Conservation (phyloP, 2,113 vertebrate species). For the Microcebus murinus region DNA sequence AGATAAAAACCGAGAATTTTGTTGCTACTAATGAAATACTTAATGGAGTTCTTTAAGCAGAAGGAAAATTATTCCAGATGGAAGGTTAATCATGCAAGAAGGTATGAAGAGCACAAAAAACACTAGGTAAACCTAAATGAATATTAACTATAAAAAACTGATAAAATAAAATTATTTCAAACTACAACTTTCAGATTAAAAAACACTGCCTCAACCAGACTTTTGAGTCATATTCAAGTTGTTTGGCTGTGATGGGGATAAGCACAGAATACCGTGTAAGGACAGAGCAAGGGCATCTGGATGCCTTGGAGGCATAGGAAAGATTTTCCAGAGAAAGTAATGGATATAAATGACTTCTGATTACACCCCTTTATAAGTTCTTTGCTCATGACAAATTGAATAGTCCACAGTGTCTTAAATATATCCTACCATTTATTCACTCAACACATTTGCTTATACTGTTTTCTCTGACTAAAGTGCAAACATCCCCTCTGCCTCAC, state of each 20-base stretch:
- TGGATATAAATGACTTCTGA: not conserved
- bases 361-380: not conserved
- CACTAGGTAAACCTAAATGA: not conserved
- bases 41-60: not conserved
- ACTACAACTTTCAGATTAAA: not conserved
- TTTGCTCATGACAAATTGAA: not conserved
- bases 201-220: not conserved
- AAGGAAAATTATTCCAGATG: not conserved
- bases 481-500: not conserved
- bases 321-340: not conserved
- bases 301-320: not conserved
- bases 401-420: not conserved
- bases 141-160: not conserved
- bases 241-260: not conserved
- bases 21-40: not conserved
- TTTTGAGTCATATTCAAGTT: not conserved
- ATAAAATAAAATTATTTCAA: not conserved
- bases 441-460: not conserved
- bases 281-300: not conserved
- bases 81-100: not conserved
- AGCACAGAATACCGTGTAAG: not conserved
- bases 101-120: not conserved
- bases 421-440: not conserved
- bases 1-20: conserved; percentile 25
- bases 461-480: not conserved